phyloP scores from a whole-genome alignment of 53 echinoderm and acorn worm genomes.

The Henricia sp. region DNA sequence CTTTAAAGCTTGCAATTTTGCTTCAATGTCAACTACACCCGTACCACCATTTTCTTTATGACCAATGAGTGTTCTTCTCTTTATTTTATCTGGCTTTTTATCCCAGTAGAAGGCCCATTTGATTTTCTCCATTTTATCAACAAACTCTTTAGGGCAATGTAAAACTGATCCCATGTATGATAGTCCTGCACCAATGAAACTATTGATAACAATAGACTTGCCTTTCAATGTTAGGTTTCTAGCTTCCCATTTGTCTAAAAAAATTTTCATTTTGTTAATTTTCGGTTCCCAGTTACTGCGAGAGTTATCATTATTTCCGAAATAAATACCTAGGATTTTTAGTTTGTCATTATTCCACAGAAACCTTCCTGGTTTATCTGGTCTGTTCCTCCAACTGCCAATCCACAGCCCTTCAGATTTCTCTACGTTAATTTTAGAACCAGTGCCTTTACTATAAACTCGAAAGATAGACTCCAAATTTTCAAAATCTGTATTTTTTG shows the following conservation, averaged over 20 bases:
- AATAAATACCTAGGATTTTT: constrained; percentile 12
- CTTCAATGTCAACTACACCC: neutral
- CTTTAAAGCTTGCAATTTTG: neutral
- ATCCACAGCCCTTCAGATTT: constrained; percentile 4
- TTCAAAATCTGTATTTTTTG: neutral
- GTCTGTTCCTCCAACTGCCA: neutral
- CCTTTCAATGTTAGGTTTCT: constrained; percentile 20
- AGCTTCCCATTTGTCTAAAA: neutral
- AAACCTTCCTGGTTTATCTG: neutral
- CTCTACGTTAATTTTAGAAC: constrained; percentile 10
- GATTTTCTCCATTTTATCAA: neutral
- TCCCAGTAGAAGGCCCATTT: constrained; percentile 15
- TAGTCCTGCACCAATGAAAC: constrained; percentile 3
- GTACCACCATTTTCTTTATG: neutral
- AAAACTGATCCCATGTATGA: constrained; percentile 2
- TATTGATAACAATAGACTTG: constrained; percentile 5
- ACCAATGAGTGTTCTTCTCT: neutral
- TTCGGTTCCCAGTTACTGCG: neutral
- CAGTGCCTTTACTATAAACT: neutral
- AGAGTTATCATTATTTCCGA: constrained; percentile 12
- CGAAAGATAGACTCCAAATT: neutral
- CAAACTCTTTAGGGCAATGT: neutral
- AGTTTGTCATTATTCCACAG: constrained; percentile 10
- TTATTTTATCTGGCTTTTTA: constrained; percentile 8
- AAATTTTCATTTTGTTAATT: neutral